These are phyloP conservation scores for Marmota monax DNA, from an alignment of 2,113 vertebrate genomes.

Conservation along the genomic window DNA sequence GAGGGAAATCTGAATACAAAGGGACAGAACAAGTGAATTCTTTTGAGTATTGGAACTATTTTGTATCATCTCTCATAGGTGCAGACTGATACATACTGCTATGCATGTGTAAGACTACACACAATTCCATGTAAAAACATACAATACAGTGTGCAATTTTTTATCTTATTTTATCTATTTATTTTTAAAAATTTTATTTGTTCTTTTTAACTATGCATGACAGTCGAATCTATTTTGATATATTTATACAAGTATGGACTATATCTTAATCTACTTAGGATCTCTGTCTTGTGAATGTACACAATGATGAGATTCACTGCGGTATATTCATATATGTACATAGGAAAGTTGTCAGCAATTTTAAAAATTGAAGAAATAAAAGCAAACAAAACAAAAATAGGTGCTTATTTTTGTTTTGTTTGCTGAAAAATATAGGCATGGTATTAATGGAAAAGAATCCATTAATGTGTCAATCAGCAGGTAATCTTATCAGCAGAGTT, in stretches of 20 bases:
- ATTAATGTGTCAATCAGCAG: background rate
- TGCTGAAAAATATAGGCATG: no score
- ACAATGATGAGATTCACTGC: no score
- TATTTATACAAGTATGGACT: no score
- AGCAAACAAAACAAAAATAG: background rate
- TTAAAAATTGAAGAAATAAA: background rate
- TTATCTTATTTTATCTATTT: no score
- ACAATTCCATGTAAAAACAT: background rate
- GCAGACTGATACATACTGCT: no score
- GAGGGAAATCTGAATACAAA: background rate
- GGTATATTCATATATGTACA: no score
- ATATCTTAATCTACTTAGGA: no score
- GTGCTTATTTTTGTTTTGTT: no score
- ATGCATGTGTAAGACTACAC: background rate
- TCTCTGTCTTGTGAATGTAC: no score
- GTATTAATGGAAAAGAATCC: background rate
- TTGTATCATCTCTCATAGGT: background rate
- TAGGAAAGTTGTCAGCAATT: background rate
- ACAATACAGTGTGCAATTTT: background rate
- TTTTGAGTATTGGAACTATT: background rate
- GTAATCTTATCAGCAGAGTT: background rate
- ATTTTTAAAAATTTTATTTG: no score
- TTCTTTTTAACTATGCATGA: no score
- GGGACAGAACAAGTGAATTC: background rate
- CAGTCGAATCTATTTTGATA: no score